Evolutionary conservation across 2,113 vertebrate genomes (phyloP).

Genomic region (Microtus ochrogaster): DNA sequence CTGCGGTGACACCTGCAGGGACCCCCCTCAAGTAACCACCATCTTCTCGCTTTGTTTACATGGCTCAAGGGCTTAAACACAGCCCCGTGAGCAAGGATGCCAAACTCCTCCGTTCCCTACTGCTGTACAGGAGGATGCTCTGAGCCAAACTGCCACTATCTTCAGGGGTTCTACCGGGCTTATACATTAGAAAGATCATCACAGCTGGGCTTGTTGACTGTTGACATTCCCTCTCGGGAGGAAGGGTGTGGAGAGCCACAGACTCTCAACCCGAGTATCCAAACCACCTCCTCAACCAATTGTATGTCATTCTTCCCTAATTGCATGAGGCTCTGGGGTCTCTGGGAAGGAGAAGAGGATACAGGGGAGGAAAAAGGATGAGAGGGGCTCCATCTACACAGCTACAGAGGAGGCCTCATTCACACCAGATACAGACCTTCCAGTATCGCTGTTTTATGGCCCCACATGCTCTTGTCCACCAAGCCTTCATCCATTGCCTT

Average conservation of each 20-base stretch:
- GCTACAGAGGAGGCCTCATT: not conserved
- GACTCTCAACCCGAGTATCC: not conserved
- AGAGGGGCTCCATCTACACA: not conserved
- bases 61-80: not conserved
- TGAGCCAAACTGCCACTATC: not conserved
- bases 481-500: not conserved
- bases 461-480: not conserved
- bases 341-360: not conserved
- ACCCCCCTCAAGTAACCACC: accelerated
- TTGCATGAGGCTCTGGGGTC: not conserved
- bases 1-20: not conserved
- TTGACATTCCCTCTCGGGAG: not conserved
- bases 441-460: not conserved
- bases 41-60: not conserved
- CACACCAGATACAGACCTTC: not conserved
- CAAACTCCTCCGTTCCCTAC: not conserved
- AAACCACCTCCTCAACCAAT: not conserved
- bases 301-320: not conserved
- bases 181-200: not conserved
- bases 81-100: not conserved
- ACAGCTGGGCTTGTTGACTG: not conserved
- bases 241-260: not conserved
- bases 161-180: not conserved
- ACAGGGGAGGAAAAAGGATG: too few species aligned
- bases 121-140: not conserved